Percentiles rank a stretch among this genome's conserved stretches.
These are phyloP conservation scores for Caenorhabditis parvicauda DNA, from an alignment of 2,888 invertebrate species.

Conservation along the genomic window DNA sequence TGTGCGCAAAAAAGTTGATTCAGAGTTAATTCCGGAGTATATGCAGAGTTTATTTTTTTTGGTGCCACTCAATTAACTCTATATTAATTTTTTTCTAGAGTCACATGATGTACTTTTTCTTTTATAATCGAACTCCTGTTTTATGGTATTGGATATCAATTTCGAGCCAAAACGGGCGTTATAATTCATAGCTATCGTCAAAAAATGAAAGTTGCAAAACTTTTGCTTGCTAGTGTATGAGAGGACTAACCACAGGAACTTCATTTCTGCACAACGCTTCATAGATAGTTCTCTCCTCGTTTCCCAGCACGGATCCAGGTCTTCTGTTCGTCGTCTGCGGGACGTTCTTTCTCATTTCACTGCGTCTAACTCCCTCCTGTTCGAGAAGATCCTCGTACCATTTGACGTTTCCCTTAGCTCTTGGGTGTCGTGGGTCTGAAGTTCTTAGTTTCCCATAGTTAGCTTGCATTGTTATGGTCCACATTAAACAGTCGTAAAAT, in stretches of 20 bases:
- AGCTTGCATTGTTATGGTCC: too few species aligned
- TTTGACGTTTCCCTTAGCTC: slow-evolving; percentile 84
- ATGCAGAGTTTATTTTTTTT: too few species aligned
- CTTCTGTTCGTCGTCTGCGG: slow-evolving; percentile 48
- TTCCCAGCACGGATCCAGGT: slow-evolving; percentile 52
- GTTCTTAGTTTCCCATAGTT: not conserved
- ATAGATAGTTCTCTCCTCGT: slow-evolving; percentile 66
- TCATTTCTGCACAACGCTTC: slow-evolving; percentile 69
- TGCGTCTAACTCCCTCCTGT: slow-evolving; percentile 66
- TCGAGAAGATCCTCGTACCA: slow-evolving; percentile 82
- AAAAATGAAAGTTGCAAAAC: not conserved
- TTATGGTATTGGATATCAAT: too few species aligned
- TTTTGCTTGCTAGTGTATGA: too few species aligned
- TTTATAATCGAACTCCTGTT: too few species aligned
- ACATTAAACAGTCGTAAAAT: too few species aligned
- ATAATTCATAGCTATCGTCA: not conserved
- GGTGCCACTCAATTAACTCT: too few species aligned
- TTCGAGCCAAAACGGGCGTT: not conserved
- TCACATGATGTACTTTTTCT: too few species aligned
- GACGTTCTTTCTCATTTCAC: slow-evolving; percentile 70
- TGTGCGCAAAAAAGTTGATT: too few species aligned
- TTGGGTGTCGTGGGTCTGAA: slow-evolving; percentile 71
- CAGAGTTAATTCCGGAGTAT: too few species aligned
- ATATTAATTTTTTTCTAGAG: too few species aligned
- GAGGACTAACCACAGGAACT: slow-evolving; percentile 64